A percentile compares a stretch with the other conserved stretches of the same genome.
Evolutionary conservation across 2,797 vertebrate genomes (phyloP).

Genomic region (Cygnus olor): DNA sequence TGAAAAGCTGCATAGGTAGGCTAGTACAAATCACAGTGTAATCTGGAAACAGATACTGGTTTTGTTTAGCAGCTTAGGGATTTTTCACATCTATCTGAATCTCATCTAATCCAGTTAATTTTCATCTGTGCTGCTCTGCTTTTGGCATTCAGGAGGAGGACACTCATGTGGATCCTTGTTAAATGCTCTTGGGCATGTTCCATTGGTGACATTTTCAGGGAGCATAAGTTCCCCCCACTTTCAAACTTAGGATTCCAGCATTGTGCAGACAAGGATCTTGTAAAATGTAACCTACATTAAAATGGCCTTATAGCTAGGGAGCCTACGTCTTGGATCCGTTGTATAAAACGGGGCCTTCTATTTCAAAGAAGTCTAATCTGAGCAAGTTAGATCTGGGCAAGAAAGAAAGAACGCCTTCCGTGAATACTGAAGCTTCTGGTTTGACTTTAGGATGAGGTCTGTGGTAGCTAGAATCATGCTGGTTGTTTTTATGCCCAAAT

Average conservation of each 20-base stretch:
- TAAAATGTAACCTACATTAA: background rate
- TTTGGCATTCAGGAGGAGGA: background rate
- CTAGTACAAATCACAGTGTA: no score
- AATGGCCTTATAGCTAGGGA: background rate
- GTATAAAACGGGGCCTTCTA: background rate
- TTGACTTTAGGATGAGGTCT: background rate
- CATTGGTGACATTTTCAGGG: background rate
- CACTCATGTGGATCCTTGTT: background rate
- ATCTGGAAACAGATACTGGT: background rate
- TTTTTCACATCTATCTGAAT: background rate
- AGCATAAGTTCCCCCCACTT: background rate
- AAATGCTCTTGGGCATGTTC: background rate
- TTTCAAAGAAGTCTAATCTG: background rate
- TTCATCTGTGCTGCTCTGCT: background rate
- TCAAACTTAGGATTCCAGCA: background rate
- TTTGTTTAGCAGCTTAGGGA: background rate
- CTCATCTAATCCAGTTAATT: background rate
- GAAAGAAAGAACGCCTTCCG: background rate
- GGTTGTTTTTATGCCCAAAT: background rate
- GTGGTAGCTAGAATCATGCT: background rate
- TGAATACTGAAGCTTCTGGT: background rate
- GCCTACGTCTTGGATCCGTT: background rate
- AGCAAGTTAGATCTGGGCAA: background rate
- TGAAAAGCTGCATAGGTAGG: conserved; percentile 91
- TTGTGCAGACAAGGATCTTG: background rate